Percentiles rank a stretch among this genome's conserved stretches.
phyloP scores from a whole-genome alignment of 2,797 vertebrate species.

The Limosa lapponica region DNA sequence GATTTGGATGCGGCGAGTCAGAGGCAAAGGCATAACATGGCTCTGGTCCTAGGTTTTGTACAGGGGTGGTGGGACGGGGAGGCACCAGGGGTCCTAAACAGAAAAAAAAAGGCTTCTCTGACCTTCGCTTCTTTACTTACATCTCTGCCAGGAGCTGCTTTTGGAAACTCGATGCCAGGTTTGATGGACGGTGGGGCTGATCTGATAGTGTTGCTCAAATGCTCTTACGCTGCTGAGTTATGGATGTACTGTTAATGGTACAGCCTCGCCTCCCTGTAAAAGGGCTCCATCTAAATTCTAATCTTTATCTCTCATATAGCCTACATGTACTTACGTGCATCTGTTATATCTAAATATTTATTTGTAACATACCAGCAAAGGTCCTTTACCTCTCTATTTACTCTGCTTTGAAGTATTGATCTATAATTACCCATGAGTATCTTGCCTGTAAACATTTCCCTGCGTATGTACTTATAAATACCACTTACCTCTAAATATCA shows the following conservation, averaged over 20 bases:
- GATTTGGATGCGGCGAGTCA: accelerated
- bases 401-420: slow-evolving; percentile 63
- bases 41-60: background rate
- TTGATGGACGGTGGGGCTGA: background rate
- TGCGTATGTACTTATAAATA: slow-evolving; percentile 61
- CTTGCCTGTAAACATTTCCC: slow-evolving; percentile 61
- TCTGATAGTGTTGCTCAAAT: background rate
- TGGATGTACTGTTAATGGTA: background rate
- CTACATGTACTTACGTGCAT: background rate
- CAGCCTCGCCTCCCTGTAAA: background rate
- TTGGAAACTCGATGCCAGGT: background rate
- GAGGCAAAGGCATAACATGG: accelerated
- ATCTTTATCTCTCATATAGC: background rate
- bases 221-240: background rate
- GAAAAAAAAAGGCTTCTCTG: background rate
- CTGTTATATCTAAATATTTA: slow-evolving; percentile 55
- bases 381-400: slow-evolving; percentile 54
- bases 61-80: accelerated
- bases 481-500: slow-evolving; percentile 52
- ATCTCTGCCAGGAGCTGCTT: background rate
- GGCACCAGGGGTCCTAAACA: background rate
- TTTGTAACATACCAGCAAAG: slow-evolving; percentile 40
- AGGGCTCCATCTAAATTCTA: slow-evolving; percentile 27
- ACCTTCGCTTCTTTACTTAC: background rate
- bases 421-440: slow-evolving; percentile 46